Evolutionary conservation across 2,797 vertebrate species (phyloP).

Genomic region (Enteromius treurensis): DNA sequence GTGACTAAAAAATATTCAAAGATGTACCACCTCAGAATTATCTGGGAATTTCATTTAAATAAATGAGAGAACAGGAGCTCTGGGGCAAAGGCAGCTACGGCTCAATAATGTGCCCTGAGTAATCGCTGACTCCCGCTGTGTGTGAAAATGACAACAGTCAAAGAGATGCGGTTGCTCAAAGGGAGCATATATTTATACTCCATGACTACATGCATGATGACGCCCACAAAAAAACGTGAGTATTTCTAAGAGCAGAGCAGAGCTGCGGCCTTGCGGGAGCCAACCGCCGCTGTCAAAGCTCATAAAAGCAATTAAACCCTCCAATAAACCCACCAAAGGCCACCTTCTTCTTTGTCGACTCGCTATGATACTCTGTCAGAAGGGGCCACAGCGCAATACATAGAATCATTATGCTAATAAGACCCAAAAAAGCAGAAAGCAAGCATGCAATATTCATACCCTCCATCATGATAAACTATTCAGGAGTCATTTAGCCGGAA

Average conservation of each 20-base stretch:
- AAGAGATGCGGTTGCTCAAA: constrained; percentile 38
- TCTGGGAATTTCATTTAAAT: constrained; percentile 37
- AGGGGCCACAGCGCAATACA: constrained; percentile 10
- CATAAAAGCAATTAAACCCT: constrained; percentile 50
- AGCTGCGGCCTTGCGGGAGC: neutral
- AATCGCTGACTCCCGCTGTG: constrained; percentile 22
- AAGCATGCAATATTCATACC: constrained; percentile 57
- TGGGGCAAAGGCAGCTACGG: constrained; percentile 4
- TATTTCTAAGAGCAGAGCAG: constrained; percentile 41
- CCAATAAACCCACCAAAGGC: constrained; percentile 35
- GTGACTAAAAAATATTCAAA: constrained; percentile 23
- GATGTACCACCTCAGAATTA: constrained; percentile 42
- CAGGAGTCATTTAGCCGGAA: constrained; percentile 61
- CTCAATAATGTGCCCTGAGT: constrained; percentile 43
- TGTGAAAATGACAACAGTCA: constrained; percentile 45
- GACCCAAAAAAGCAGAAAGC: constrained; percentile 36
- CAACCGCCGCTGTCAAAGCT: constrained; percentile 34
- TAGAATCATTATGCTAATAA: constrained; percentile 58
- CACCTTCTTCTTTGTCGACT: constrained; percentile 24
- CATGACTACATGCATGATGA: neutral
- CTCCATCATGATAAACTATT: constrained; percentile 61
- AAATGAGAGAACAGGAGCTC: constrained; percentile 12
- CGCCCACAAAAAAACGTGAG: neutral
- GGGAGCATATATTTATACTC: constrained; percentile 43
- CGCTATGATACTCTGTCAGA: constrained; percentile 27